Evolutionary conservation across 2,797 vertebrate species (phyloP).

Genomic region (Hyperoplus lanceolatus): DNA sequence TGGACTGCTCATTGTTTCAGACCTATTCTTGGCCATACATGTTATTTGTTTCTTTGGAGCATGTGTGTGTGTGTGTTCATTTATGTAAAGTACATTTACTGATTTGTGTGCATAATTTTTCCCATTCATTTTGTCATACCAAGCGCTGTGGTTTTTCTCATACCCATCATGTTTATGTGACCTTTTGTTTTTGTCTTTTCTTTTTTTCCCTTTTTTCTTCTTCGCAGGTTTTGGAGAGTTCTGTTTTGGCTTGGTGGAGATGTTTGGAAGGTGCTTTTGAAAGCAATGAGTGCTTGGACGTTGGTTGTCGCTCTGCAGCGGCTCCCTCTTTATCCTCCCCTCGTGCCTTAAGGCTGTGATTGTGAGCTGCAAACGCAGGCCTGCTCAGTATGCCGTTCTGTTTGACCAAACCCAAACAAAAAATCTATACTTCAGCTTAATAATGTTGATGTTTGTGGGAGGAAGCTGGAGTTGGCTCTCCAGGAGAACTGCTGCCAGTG

Average conservation of each 20-base stretch:
- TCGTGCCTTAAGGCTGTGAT: constrained; percentile 57
- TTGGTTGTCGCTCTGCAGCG: constrained; percentile 74
- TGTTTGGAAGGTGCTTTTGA: constrained; percentile 79
- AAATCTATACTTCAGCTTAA: constrained; percentile 49
- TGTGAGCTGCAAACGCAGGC: constrained; percentile 53
- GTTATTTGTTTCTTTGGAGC: constrained; percentile 56
- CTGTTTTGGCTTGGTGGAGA: constrained; percentile 73
- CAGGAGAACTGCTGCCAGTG: constrained; percentile 48
- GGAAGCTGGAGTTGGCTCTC: constrained; percentile 59
- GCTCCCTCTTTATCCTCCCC: constrained; percentile 66
- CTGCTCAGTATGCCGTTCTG: constrained; percentile 50
- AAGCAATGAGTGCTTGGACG: constrained; percentile 77
- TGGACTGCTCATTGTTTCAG: constrained; percentile 73
- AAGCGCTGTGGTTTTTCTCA: not conserved
- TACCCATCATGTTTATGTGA: constrained; percentile 53
- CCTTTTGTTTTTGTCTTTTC: constrained; percentile 49
- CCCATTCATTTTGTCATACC: constrained; percentile 28
- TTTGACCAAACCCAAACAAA: constrained; percentile 54
- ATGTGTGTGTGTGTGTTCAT: constrained; percentile 36
- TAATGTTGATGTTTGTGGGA: constrained; percentile 58
- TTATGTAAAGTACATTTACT: constrained; percentile 31
- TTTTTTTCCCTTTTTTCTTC: constrained; percentile 50
- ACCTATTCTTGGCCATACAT: constrained; percentile 71
- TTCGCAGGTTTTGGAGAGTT: constrained; percentile 75
- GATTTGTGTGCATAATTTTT: constrained; percentile 19